Evolutionary conservation across 2,888 invertebrate species (phyloP), one percentile per base, ranked within the genome.

Genomic region (Hoplodrina blanda): DNA sequence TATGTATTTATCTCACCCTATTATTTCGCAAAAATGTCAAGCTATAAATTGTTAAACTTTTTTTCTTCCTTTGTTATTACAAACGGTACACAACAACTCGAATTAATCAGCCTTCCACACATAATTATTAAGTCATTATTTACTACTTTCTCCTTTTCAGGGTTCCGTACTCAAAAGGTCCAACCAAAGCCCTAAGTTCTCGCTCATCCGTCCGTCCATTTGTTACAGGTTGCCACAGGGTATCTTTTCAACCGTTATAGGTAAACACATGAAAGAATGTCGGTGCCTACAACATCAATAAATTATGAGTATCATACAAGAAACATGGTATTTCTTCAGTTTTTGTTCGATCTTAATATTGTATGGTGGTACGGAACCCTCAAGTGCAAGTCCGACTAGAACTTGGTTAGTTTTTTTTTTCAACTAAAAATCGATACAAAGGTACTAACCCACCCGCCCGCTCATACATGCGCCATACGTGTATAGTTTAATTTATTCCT

Each of bases 401-500:
- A 13, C 41, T 13, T 41, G 41, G 13, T 13, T 13, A 10, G 10
- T 4, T 2, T 41, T 56, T 54, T 60, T 52, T 61, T 62, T 7
- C 2, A 46, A 62, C 46, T 57, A 11, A 60, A 67, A 71, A 76
- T 80, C 71, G 59, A 67, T 72, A 55, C 49, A 61, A 54, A 57
- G 13, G 41, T 41, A 46, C 46, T 44, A 7, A 69, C 54, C 30
- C 59, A 54, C 53, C 30, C 25, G 17, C 49, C 25, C 46, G 15
- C 60, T 53, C 49, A 57, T 56, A 63, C 61, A 62, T 62, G 53
- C 64, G 60, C 67, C 52, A 65, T 71, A 71, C 67, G 68, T 76
- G 73, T 76, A 62, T 72, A 68, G 46, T 82, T 84, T 89, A 91
- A 91, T 90, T 90, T 91, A 91, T 90, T 87, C 87, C 84, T 81